phyloP scores from a whole-genome alignment of 2,888 invertebrate genomes.

The Coleophora deauratella region DNA sequence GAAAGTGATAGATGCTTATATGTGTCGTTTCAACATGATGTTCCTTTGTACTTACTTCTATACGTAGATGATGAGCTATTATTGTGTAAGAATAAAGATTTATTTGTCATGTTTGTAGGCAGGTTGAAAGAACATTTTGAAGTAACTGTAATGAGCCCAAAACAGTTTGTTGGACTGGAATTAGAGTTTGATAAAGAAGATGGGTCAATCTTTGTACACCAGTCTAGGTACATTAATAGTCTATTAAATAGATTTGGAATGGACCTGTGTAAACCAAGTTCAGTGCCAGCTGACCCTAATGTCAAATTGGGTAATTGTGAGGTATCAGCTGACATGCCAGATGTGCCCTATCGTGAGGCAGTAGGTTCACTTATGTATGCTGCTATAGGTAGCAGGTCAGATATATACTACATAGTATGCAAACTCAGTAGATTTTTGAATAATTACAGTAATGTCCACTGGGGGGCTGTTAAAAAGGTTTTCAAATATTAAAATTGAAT shows the following conservation, averaged over 20 bases:
- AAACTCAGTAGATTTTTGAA: conserved; percentile 14
- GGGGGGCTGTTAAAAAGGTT: conserved; percentile 12
- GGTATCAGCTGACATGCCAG: background rate
- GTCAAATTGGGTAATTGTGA: background rate
- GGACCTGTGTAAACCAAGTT: background rate
- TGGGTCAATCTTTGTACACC: conserved; percentile 6
- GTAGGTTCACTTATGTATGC: conserved; percentile 15
- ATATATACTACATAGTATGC: conserved; percentile 15
- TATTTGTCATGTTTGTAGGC: background rate
- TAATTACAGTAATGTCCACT: conserved; percentile 9
- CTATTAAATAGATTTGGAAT: conserved; percentile 8
- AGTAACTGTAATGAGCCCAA: background rate
- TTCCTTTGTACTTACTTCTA: background rate
- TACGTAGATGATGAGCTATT: conserved; percentile 1
- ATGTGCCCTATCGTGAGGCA: conserved; percentile 14
- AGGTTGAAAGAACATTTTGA: background rate
- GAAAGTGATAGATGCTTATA: background rate
- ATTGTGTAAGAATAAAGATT: background rate
- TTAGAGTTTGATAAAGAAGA: too few relatives aligned
- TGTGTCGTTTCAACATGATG: background rate
- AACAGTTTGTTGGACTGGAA: too few relatives aligned
- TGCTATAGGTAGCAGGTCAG: conserved; percentile 15
- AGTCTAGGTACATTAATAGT: conserved; percentile 8
- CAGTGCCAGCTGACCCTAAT: background rate
- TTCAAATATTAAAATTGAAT: too few relatives aligned